These are phyloP conservation scores for Threskiornis aethiopicus DNA, from an alignment of 2,797 vertebrate species.

Conservation along the genomic window DNA sequence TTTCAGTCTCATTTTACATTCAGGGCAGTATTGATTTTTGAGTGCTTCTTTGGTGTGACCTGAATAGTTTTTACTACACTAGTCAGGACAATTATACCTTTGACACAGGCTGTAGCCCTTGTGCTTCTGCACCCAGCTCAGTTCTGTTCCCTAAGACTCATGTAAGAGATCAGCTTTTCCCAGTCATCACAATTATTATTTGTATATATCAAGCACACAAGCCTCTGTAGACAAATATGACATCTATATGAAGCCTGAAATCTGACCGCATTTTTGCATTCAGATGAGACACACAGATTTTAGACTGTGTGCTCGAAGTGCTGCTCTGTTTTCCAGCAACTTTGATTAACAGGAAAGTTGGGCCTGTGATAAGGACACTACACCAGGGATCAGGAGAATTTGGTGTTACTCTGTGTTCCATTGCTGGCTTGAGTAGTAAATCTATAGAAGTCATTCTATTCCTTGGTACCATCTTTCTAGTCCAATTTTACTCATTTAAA, in stretches of 20 bases:
- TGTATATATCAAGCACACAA: not conserved
- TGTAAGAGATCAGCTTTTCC: not conserved
- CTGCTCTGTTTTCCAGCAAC: not conserved
- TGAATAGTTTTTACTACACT: not conserved
- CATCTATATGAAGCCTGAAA: not conserved
- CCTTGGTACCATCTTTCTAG: not conserved
- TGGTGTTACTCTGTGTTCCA: not conserved
- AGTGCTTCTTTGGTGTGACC: not conserved
- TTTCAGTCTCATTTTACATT: slow-evolving; percentile 39
- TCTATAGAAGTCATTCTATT: not conserved
- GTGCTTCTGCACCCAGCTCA: not conserved
- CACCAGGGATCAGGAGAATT: not conserved
- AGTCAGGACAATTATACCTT: not conserved
- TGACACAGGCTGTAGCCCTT: not conserved
- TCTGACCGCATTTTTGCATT: not conserved
- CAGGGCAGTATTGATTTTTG: slow-evolving; percentile 3
- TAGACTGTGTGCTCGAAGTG: not conserved
- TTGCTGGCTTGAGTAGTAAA: not conserved
- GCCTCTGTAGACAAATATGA: not conserved
- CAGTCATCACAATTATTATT: not conserved
- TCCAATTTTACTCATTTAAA: not conserved
- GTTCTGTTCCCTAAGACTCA: not conserved
- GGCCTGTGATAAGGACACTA: not conserved
- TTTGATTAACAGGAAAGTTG: not conserved
- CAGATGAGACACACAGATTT: not conserved